These are phyloP conservation scores for Pithys albifrons DNA, from an alignment of 2,113 vertebrate species.

Conservation along the genomic window DNA sequence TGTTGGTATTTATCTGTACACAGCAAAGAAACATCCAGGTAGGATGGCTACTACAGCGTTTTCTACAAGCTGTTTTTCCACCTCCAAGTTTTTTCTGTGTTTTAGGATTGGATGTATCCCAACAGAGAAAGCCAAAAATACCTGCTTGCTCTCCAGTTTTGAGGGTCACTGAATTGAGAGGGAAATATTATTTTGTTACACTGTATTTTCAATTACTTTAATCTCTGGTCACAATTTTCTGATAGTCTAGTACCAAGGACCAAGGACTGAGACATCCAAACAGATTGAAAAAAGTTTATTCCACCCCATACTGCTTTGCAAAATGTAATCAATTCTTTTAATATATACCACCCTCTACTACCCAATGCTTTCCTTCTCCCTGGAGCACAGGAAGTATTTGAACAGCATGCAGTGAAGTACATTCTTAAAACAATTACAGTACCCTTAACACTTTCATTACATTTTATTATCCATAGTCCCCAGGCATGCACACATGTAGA, in stretches of 20 bases:
- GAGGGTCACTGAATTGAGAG: neutral
- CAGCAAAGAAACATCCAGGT: neutral
- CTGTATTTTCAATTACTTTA: neutral
- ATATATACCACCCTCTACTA: neutral
- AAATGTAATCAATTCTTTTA: neutral
- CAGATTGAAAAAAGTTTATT: neutral
- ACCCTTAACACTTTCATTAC: slow-evolving; percentile 24
- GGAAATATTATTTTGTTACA: neutral
- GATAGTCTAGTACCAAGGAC: neutral
- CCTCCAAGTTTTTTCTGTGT: neutral
- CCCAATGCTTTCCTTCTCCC: neutral
- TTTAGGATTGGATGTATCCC: neutral
- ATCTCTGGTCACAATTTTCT: neutral
- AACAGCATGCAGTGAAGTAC: slow-evolving; percentile 1
- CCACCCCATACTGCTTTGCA: neutral
- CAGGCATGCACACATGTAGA: neutral
- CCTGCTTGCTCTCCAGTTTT: neutral
- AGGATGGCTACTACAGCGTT: neutral
- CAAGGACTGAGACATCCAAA: neutral
- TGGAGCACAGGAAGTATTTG: neutral
- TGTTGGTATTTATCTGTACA: neutral
- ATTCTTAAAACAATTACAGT: slow-evolving; percentile 40
- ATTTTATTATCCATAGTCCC: slow-evolving; percentile 29
- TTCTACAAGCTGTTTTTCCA: neutral
- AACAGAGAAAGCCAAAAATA: neutral